Evolutionary conservation across 2,113 vertebrate species (phyloP).

Genomic region (Bostrychus sinensis): DNA sequence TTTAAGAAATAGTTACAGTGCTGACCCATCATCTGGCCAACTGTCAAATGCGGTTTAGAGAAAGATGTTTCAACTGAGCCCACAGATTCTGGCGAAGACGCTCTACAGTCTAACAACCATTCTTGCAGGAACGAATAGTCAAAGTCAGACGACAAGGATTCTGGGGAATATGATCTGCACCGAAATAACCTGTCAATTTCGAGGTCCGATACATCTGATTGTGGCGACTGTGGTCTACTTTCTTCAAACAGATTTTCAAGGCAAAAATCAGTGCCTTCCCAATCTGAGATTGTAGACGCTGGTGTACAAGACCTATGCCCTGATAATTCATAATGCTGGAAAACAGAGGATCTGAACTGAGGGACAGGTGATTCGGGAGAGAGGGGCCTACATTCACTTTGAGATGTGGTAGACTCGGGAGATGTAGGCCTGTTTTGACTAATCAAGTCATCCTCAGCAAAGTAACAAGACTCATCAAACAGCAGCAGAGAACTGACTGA

Average conservation of each 20-base stretch:
- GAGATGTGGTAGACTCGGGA: slow-evolving; percentile 15
- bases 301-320: slow-evolving; percentile 10
- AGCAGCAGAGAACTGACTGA: background rate
- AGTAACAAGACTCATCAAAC: background rate
- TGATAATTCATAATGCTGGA: background rate
- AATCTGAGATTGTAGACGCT: slow-evolving; percentile 23
- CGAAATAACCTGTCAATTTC: slow-evolving; percentile 8
- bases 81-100: slow-evolving; percentile 1
- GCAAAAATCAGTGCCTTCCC: slow-evolving; percentile 15
- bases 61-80: background rate
- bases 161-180: slow-evolving; percentile 2
- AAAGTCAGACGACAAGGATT: slow-evolving; percentile 18
- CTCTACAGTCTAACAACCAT: background rate
- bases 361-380: slow-evolving; percentile 50
- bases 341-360: slow-evolving; percentile 1
- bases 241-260: slow-evolving; percentile 4
- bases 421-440: background rate
- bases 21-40: background rate
- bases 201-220: slow-evolving; percentile 15
- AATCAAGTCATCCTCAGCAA: background rate
- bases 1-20: slow-evolving; percentile 22
- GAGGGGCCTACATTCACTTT: background rate
- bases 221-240: slow-evolving; percentile 10
- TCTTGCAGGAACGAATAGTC: background rate
- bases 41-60: background rate